phyloP scores from a whole-genome alignment of 2,113 vertebrate species.

The Pteronura brasiliensis region DNA sequence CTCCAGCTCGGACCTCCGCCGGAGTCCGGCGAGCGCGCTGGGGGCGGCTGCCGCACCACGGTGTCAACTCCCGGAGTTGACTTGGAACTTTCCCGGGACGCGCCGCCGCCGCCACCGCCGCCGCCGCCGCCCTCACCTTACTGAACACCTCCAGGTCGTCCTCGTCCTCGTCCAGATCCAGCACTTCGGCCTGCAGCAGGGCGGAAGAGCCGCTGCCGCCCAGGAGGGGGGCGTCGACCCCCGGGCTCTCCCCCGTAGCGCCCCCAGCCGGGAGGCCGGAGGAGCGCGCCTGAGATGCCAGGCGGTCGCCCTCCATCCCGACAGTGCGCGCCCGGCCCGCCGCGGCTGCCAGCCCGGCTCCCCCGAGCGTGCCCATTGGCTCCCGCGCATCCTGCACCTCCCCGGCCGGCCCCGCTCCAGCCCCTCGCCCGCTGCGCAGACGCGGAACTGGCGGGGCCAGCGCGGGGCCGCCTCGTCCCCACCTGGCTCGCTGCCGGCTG shows the following conservation, averaged over 20 bases:
- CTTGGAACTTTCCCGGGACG: slow-evolving; percentile 54
- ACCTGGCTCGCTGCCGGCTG: not conserved
- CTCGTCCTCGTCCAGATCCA: slow-evolving; percentile 83
- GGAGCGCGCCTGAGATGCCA: not conserved
- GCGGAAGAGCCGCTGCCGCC: slow-evolving; percentile 13
- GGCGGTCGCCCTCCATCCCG: slow-evolving; percentile 76
- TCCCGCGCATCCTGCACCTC: slow-evolving; percentile 49
- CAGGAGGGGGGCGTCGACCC: not conserved
- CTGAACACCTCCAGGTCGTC: slow-evolving; percentile 88
- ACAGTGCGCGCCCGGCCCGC: slow-evolving; percentile 18
- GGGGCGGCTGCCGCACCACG: not conserved
- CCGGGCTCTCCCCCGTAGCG: not conserved
- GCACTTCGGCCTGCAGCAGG: slow-evolving; percentile 63
- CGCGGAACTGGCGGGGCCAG: slow-evolving; percentile 56
- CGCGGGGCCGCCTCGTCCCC: not conserved
- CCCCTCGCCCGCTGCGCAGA: slow-evolving; percentile 68
- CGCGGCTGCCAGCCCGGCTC: slow-evolving; percentile 33
- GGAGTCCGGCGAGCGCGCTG: not conserved
- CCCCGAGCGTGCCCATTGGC: slow-evolving; percentile 56
- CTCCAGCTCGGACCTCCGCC: not conserved
- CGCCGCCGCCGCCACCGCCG: not conserved
- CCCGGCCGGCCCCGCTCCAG: slow-evolving; percentile 57
- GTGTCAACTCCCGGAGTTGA: not conserved
- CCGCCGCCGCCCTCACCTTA: slow-evolving; percentile 78
- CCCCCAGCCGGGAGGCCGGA: slow-evolving; percentile 46